Conservation (phyloP, 2,113 vertebrate genomes). For the Rhinogobius similis region DNA sequence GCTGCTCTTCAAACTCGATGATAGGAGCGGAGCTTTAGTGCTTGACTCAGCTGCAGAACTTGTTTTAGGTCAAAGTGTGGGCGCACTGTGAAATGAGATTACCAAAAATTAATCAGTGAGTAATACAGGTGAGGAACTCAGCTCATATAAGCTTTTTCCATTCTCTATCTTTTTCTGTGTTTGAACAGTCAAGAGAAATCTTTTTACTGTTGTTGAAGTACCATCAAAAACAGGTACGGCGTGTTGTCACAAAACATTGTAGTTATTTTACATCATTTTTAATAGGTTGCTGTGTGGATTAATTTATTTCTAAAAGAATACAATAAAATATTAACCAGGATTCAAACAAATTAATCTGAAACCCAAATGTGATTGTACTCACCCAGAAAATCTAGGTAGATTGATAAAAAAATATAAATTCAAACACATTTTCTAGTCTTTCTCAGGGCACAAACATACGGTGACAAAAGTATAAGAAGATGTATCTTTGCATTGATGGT, state of each 20-base stretch:
- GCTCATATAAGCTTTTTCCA: conserved; percentile 25
- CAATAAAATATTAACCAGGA: too few species aligned
- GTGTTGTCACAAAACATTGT: not conserved
- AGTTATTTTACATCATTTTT: too few species aligned
- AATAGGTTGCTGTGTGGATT: too few species aligned
- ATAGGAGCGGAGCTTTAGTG: conserved; percentile 7
- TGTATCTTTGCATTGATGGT: too few species aligned
- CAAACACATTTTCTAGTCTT: not conserved
- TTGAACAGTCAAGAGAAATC: not conserved
- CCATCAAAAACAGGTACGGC: not conserved
- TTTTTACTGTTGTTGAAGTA: not conserved
- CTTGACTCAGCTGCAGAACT: conserved; percentile 44
- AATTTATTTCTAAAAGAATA: too few species aligned
- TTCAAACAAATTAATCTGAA: not conserved
- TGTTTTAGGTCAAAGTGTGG: conserved; percentile 43
- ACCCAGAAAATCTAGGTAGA: not conserved
- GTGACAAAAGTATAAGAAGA: too few species aligned
- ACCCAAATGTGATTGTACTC: not conserved
- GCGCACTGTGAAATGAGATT: conserved; percentile 33
- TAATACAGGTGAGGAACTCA: conserved; percentile 8
- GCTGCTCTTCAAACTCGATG: conserved; percentile 11
- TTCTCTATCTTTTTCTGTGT: not conserved
- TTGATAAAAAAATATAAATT: not conserved
- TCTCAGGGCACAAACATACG: not conserved
- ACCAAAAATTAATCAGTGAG: conserved; percentile 41